Base-by-base conservation (phyloP, 2,888 invertebrate species). In the Polia nebulosa region DNA sequence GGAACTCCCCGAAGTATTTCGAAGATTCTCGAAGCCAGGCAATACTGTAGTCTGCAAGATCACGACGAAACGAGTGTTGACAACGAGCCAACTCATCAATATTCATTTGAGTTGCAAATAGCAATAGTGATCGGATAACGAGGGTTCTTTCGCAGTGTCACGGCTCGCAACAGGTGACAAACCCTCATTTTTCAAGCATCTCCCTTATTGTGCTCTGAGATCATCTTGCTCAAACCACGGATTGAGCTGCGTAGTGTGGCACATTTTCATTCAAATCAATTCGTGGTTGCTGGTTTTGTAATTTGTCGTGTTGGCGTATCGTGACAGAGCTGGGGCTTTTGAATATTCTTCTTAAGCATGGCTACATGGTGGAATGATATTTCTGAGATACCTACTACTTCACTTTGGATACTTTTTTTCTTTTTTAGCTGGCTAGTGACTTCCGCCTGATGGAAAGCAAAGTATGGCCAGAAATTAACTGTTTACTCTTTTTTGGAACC, bases 141-240 rank as follows among this genome's bases (percentile, higher is more conserved):
- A 82, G 82, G 80, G 80, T 71, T 71, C 65, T 71, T 77, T 60
- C 17, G 41, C 66, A 55, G 64, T 74, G 76, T 72, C 72, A 72
- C 59, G 56, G 34, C 44, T 47, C 66, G 89, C 90, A 90, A 90
- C 91, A 90, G 87, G 91, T 90, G 85, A 87, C 82, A 83, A 61
- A 65, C 82, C 82, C 74, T 86, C 85, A 87, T 87, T 89, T 88
- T 87, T 88, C 86, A 85, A 82, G 70, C 71, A 73, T 71, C 79
- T 71, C 62, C 76, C 44, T 66, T 80, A 78, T 80, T 74, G 78
- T 74, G 41, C 36, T 41, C 36, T 45, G 56, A 58, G 57, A 72
- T 45, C 66, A 67, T 20, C 64, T 58, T 41, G 55, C 34, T 39
- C 25, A 9, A 29, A 63, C n/a, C n/a, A n/a, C n/a, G 56, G 56